Percentiles rank a stretch among this genome's conserved stretches.
Conservation (phyloP, 2,113 vertebrate genomes). For the Ammodytes dubius region DNA sequence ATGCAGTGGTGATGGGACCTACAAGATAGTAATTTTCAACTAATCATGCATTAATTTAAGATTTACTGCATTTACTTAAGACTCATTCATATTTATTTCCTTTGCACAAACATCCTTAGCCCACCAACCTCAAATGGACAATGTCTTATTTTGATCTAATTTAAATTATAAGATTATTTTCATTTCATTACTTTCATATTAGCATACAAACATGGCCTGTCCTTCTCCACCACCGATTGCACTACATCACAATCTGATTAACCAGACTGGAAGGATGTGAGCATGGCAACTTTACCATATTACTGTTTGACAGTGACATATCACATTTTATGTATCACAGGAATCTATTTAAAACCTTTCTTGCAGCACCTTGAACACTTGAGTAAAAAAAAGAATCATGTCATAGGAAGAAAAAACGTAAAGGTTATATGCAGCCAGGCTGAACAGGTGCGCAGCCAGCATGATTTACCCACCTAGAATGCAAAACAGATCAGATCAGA, state of each 20-base stretch:
- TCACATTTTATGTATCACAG: slow-evolving; percentile 30
- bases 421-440: background rate
- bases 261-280: slow-evolving; percentile 44
- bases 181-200: background rate
- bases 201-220: background rate
- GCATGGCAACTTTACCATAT: slow-evolving; percentile 65
- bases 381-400: slow-evolving; percentile 6
- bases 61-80: background rate
- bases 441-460: background rate
- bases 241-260: slow-evolving; percentile 62
- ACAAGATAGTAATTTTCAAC: background rate
- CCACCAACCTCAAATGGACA: too few relatives aligned
- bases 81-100: background rate
- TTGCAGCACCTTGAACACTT: slow-evolving; percentile 28
- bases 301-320: slow-evolving; percentile 43
- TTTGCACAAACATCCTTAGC: background rate
- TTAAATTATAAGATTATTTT: background rate
- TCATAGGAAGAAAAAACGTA: slow-evolving; percentile 8
- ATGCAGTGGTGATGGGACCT: background rate
- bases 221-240: slow-evolving; percentile 2
- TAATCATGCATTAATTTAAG: background rate
- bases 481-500: background rate
- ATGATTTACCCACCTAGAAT: background rate
- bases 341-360: slow-evolving; percentile 56
- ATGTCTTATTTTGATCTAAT: slow-evolving; percentile 3